A percentile compares a stretch with the other conserved stretches of the same genome.
Conservation (phyloP, 2,888 invertebrate species). For the Scotopteryx bipunctaria region DNA sequence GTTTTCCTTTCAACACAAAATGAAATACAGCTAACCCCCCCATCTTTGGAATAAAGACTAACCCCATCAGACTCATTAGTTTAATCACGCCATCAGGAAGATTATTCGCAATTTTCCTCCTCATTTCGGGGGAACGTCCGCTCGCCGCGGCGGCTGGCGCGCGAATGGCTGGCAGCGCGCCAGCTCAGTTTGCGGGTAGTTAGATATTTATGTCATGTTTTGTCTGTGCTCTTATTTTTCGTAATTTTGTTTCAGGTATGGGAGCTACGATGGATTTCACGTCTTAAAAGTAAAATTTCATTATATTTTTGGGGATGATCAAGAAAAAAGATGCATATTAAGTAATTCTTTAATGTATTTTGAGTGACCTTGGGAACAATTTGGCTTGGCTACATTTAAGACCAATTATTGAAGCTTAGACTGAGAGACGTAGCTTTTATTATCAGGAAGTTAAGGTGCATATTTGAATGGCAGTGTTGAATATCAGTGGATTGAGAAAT, state of each 20-base stretch:
- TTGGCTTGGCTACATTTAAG: too few relatives aligned
- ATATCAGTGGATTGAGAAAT: neutral
- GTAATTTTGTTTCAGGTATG: slow-evolving; percentile 45
- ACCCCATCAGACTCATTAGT: slow-evolving; percentile 19
- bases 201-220: slow-evolving; percentile 34
- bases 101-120: slow-evolving; percentile 17
- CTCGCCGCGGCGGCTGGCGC: slow-evolving; percentile 21
- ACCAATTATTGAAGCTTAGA: too few relatives aligned
- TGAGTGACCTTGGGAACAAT: too few relatives aligned
- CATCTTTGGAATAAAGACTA: neutral
- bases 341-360: too few relatives aligned
- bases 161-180: slow-evolving; percentile 40
- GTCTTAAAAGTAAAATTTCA: too few relatives aligned
- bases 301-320: too few relatives aligned
- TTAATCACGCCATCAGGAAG: slow-evolving; percentile 10
- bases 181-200: slow-evolving; percentile 34
- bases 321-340: too few relatives aligned
- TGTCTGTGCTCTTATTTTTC: slow-evolving; percentile 36
- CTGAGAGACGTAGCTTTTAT: too few relatives aligned
- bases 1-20: too few relatives aligned
- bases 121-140: slow-evolving; percentile 26
- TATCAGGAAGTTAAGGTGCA: too few relatives aligned
- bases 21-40: neutral
- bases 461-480: neutral
- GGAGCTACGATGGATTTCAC: slow-evolving; percentile 10